Evolutionary conservation across 1,140 invertebrate species (phyloP).

Genomic region (Sycophila sp.): DNA sequence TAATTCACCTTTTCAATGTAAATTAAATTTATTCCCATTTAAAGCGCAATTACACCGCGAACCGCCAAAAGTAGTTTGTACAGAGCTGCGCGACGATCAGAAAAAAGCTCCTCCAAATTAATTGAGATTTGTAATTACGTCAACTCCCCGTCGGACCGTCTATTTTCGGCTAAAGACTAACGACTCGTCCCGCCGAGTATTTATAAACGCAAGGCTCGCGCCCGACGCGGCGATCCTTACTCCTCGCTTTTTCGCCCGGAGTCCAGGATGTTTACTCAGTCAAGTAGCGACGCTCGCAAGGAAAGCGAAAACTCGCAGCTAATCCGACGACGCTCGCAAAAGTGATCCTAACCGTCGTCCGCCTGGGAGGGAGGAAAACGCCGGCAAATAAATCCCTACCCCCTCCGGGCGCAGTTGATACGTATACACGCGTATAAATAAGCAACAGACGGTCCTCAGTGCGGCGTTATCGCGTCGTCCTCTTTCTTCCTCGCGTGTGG

Average conservation of each 20-base stretch:
- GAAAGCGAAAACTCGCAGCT: neutral
- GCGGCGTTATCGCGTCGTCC: neutral
- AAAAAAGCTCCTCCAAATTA: conserved; percentile 2
- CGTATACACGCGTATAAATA: neutral
- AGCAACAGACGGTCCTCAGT: conserved; percentile 2
- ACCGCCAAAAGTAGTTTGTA: neutral
- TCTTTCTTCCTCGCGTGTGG: neutral
- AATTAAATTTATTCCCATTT: neutral
- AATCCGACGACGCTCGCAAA: neutral
- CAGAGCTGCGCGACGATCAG: neutral
- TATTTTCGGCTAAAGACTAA: conserved; percentile 19
- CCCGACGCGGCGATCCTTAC: neutral
- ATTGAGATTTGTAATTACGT: conserved; percentile 29
- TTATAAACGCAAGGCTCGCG: conserved; percentile 23
- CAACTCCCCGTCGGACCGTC: conserved; percentile 9
- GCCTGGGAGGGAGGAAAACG: neutral
- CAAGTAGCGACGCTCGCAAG: neutral
- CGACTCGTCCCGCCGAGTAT: conserved; percentile 15
- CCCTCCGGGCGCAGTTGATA: neutral
- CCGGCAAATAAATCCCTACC: neutral
- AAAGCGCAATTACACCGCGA: neutral
- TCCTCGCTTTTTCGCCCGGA: neutral
- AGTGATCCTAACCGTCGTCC: conserved; percentile 7
- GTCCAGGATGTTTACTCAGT: conserved; percentile 23
- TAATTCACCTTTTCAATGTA: too few relatives aligned